phyloP scores from a whole-genome alignment of 2,888 invertebrate species.

The Eupithecia pulchellata region DNA sequence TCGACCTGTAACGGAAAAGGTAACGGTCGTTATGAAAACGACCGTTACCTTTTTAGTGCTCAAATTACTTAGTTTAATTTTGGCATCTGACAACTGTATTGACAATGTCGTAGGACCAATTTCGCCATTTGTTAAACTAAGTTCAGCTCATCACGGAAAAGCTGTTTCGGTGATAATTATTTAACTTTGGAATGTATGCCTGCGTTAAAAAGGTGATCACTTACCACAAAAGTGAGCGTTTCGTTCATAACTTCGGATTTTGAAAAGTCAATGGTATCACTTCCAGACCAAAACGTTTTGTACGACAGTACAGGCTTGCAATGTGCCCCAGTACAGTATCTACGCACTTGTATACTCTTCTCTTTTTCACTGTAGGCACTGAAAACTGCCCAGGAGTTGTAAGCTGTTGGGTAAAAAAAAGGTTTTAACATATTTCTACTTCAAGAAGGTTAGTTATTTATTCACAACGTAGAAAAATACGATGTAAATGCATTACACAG shows the following conservation, averaged over 20 bases:
- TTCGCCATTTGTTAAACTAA: too few species aligned
- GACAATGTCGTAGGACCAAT: too few species aligned
- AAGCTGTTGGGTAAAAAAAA: constrained; percentile 49
- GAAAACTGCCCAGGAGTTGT: constrained; percentile 52
- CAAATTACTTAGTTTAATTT: too few species aligned
- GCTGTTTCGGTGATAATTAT: too few species aligned
- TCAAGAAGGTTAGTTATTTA: background rate
- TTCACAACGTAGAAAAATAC: background rate
- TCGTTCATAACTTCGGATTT: background rate
- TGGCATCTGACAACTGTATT: too few species aligned
- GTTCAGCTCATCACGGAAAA: too few species aligned
- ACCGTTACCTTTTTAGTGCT: too few species aligned
- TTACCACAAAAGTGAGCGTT: constrained; percentile 14
- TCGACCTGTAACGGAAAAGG: too few species aligned
- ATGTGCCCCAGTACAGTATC: constrained; percentile 54
- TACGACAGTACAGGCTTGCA: constrained; percentile 55
- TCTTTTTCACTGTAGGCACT: constrained; percentile 49
- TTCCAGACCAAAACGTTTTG: constrained; percentile 9
- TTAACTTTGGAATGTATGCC: too few species aligned
- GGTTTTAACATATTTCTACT: background rate
- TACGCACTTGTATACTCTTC: constrained; percentile 39
- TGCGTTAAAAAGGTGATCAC: background rate
- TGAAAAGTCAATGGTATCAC: constrained; percentile 3
- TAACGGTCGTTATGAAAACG: too few species aligned
- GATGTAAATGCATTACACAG: too few species aligned